Evolutionary conservation across 2,113 vertebrate genomes (phyloP).

Genomic region (Butastur rufipennis): DNA sequence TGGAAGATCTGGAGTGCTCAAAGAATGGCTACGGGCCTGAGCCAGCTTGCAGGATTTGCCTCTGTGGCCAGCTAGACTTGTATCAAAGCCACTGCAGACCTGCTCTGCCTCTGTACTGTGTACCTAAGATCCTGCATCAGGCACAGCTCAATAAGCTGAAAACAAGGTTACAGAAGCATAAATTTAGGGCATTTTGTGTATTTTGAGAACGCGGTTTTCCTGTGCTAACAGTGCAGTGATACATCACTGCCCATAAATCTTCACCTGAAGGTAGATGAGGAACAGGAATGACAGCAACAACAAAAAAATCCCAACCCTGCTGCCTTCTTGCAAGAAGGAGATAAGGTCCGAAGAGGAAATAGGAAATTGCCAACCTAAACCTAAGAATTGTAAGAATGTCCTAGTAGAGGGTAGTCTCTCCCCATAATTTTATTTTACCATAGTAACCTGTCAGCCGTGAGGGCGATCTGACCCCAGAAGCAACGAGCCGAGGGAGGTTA

Average conservation of each 20-base stretch:
- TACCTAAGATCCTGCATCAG: not conserved
- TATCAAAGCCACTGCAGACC: not conserved
- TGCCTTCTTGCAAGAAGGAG: not conserved
- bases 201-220: not conserved
- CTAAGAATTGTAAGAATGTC: not conserved
- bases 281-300: not conserved
- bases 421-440: not conserved
- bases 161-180: not conserved
- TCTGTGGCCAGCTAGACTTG: not conserved
- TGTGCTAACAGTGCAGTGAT: not conserved
- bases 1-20: not conserved
- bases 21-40: not conserved
- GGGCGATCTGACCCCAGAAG: not conserved
- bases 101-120: not conserved
- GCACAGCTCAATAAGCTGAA: not conserved
- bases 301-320: not conserved
- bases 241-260: not conserved
- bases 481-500: not conserved
- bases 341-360: not conserved
- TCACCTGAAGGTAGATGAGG: not conserved
- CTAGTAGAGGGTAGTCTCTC: not conserved
- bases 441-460: not conserved
- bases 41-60: not conserved
- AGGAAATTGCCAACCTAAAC: not conserved
- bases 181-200: not conserved